These are phyloP conservation scores for Eucera pruinosa DNA, from an alignment of 2,888 invertebrate genomes.

Conservation along the genomic window DNA sequence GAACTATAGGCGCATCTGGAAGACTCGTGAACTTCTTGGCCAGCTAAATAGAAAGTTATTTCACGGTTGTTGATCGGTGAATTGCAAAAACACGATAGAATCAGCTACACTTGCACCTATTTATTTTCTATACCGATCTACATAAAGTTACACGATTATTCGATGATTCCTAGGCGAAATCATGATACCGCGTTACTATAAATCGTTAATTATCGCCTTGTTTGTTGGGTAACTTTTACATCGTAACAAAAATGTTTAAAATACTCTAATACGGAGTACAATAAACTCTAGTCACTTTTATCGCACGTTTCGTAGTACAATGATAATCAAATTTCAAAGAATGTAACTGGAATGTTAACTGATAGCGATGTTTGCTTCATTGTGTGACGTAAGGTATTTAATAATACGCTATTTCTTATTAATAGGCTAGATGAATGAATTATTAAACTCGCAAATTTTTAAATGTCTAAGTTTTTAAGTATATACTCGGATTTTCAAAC, in stretches of 20 bases:
- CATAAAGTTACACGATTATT: not conserved
- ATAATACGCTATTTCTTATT: too few relatives aligned
- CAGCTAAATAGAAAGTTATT: constrained; percentile 46
- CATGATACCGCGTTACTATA: not conserved
- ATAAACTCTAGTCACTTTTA: not conserved
- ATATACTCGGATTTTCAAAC: not conserved
- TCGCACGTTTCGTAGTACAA: not conserved
- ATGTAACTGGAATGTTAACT: not conserved
- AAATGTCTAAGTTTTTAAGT: not conserved
- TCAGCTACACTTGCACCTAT: not conserved
- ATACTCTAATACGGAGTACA: not conserved
- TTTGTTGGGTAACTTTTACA: not conserved
- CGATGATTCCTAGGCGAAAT: not conserved
- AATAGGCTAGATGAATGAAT: too few relatives aligned
- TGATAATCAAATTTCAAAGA: not conserved
- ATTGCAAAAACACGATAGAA: not conserved
- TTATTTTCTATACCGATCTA: not conserved
- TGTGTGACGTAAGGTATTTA: not conserved
- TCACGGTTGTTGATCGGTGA: constrained; percentile 13
- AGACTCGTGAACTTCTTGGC: constrained; percentile 13
- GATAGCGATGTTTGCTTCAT: constrained; percentile 1
- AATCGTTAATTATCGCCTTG: not conserved
- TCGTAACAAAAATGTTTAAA: not conserved
- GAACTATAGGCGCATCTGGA: not conserved
- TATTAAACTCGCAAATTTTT: too few relatives aligned